Percentiles rank a stretch among this genome's conserved stretches.
Evolutionary conservation across 1,140 invertebrate genomes (phyloP).

Genomic region (Coptotermes formosanus): DNA sequence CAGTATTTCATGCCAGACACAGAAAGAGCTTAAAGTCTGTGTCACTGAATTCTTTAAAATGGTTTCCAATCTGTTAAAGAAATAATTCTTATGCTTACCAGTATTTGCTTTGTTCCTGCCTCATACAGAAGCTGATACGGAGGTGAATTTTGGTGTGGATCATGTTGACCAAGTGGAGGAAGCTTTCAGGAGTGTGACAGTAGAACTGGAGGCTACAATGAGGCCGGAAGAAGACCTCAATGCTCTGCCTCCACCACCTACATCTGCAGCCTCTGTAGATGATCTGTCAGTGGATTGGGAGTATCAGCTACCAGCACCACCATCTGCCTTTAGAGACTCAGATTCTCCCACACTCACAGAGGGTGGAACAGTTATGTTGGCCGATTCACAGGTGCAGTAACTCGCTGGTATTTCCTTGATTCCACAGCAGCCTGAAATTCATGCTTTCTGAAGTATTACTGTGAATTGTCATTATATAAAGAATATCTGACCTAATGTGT

Average conservation of each 20-base stretch:
- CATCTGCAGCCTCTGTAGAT: not conserved
- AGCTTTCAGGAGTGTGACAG: not conserved
- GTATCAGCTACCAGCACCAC: slow-evolving; percentile 62
- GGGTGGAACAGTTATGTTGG: slow-evolving; percentile 43
- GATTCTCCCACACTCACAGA: slow-evolving; percentile 45
- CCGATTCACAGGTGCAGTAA: not conserved
- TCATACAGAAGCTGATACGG: not conserved
- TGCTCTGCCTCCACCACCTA: not conserved
- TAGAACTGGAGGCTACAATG: not conserved
- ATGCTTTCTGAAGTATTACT: too few species aligned
- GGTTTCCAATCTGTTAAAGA: not conserved
- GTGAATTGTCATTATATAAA: too few species aligned
- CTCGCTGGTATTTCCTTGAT: too few species aligned
- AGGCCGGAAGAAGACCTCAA: not conserved
- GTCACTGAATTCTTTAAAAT: not conserved
- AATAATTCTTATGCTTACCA: not conserved
- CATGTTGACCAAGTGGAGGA: not conserved
- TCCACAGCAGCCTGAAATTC: too few species aligned
- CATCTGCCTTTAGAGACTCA: slow-evolving; percentile 57
- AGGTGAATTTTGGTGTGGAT: not conserved
- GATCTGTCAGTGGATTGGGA: slow-evolving; percentile 52
- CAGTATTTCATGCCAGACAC: too few species aligned
- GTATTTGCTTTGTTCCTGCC: not conserved
- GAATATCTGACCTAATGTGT: too few species aligned
- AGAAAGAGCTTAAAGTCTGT: too few species aligned